Base-by-base conservation (phyloP, 2,888 invertebrate genomes). In the Rambutsinella grinnellia region DNA sequence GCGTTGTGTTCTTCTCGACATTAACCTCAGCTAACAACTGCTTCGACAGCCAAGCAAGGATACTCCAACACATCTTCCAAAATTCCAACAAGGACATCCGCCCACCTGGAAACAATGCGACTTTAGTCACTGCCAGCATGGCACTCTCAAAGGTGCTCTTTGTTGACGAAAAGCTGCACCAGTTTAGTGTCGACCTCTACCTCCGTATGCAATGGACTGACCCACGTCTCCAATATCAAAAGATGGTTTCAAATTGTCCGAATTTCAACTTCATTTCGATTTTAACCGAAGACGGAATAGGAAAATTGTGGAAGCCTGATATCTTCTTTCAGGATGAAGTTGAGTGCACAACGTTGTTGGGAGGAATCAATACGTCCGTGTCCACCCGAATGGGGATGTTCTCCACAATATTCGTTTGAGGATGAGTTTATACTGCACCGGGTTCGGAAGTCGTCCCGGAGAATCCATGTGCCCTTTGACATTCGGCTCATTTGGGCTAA, bases 181-280 rank as follows among this genome's bases (percentile, higher is more conserved):
- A 46, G 21, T 61, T 27, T 21, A 68, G 6, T 10, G 51, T 49
- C 1, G 26, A 68, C 8, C 49, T 75, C 6, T 26, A 46, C 26
- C 68, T 75, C 36, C 46, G 75, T 10, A 62, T 62, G 36, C 13
- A 27, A 10, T 75, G 75, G 75, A 54, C 54, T 21, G 75, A 75
- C 19, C 36, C 46, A 6, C n/a, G 75, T 1, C 57, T 75, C 6
- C 24, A 44, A 21, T 74, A 74, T 24, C n/a, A 13, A 17, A 51
- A 27, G 2, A 10, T 49, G 8, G 10, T 60, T 1, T 24, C 28
- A 24, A 24, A 51, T 19, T 54, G 62, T 10, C 57, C 67, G 2
- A 36, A 28, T 3, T 66, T 53, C 36, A 17, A 62, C n/a, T 61
- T 46, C 51, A 44, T 75, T 24, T 61, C 75, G 2, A 24, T 68